These are phyloP conservation scores for Xestia sexstrigata DNA, from an alignment of 2,888 invertebrate species.

Conservation along the genomic window DNA sequence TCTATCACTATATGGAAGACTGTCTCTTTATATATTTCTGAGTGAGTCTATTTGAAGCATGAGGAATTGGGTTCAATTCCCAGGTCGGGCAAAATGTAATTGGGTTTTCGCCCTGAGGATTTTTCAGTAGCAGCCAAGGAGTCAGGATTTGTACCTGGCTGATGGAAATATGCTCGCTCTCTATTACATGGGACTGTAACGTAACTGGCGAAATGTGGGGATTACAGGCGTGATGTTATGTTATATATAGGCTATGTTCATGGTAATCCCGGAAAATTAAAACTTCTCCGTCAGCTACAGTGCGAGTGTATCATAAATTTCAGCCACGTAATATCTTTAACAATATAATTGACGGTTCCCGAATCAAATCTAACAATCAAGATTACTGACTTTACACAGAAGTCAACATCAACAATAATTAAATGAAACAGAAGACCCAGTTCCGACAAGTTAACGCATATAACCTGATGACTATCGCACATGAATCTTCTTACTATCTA, in stretches of 20 bases:
- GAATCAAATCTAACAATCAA: conserved; percentile 61
- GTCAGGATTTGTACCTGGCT: background rate
- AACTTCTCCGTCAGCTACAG: background rate
- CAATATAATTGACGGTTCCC: conserved; percentile 61
- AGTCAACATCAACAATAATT: conserved; percentile 20
- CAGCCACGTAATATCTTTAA: conserved; percentile 47
- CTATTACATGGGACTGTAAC: background rate
- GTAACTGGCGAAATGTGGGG: background rate
- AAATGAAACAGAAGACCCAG: conserved; percentile 10
- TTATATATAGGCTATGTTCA: background rate
- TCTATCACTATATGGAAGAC: background rate
- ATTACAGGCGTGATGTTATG: background rate
- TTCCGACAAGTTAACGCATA: background rate
- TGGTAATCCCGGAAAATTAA: background rate
- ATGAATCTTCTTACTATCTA: too few relatives aligned
- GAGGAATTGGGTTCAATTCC: background rate
- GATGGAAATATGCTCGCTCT: background rate
- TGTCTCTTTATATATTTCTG: background rate
- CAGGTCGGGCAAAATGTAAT: background rate
- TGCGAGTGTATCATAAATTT: conserved; percentile 29
- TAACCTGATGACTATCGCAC: background rate
- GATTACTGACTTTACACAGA: conserved; percentile 57
- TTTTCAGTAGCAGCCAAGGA: background rate
- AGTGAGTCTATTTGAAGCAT: background rate
- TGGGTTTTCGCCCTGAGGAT: background rate